Conservation (phyloP, 1,140 invertebrate species). For the Euura lappo region DNA sequence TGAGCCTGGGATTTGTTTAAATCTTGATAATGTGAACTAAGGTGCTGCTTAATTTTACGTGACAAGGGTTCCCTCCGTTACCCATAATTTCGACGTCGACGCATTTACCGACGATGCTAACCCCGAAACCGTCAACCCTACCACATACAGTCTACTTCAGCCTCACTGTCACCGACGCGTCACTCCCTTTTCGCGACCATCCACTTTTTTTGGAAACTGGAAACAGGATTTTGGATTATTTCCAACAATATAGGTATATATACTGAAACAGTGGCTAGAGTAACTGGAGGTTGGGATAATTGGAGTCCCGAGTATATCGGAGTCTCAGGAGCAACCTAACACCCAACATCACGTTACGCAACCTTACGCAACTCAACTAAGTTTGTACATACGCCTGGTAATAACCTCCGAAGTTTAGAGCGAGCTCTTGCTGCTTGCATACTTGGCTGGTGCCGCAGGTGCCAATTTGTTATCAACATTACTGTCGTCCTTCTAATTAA, state of each 20-base stretch:
- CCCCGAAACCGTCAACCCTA: neutral
- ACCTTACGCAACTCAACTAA: slow-evolving; percentile 15
- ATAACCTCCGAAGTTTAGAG: slow-evolving; percentile 40
- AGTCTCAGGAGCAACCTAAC: slow-evolving; percentile 15
- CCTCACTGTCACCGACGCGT: neutral
- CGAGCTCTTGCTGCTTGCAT: slow-evolving; percentile 23
- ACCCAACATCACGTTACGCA: slow-evolving; percentile 17
- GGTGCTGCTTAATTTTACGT: slow-evolving; percentile 44
- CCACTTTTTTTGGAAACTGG: neutral
- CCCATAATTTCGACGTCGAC: neutral
- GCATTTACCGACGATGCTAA: neutral
- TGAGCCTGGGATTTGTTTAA: slow-evolving; percentile 49
- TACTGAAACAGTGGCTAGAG: too few relatives aligned
- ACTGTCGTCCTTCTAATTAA: slow-evolving; percentile 52
- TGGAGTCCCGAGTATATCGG: slow-evolving; percentile 4
- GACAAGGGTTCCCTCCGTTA: slow-evolving; percentile 10
- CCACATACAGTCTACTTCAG: neutral
- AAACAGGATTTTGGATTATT: neutral
- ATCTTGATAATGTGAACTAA: slow-evolving; percentile 47
- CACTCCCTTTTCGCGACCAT: neutral
- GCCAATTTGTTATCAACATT: slow-evolving; percentile 54
- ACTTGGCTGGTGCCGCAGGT: slow-evolving; percentile 37
- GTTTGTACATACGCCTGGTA: slow-evolving; percentile 21
- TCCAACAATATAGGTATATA: neutral
- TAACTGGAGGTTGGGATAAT: too few relatives aligned